A percentile compares a stretch with the other conserved stretches of the same genome.
Conservation (phyloP, 1,140 invertebrate genomes). For the Caenorhabditis tropicalis region DNA sequence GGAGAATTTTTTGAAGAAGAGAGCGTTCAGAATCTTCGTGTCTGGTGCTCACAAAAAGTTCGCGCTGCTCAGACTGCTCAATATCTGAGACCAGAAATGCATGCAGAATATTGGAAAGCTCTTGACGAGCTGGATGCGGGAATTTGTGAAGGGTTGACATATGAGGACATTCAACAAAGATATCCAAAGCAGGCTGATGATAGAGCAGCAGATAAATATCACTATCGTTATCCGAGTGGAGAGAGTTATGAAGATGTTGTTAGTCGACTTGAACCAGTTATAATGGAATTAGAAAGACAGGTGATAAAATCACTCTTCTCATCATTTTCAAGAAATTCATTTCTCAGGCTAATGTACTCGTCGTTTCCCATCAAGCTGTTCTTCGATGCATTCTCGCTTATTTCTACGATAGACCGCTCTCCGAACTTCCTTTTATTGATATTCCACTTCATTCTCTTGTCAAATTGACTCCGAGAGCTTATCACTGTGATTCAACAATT, state of each 20-base stretch:
- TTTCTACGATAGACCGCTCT: constrained; percentile 88
- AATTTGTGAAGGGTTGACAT: constrained; percentile 99
- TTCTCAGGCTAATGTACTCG: constrained; percentile 91
- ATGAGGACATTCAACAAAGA: constrained; percentile 89
- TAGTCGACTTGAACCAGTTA: constrained; percentile 91
- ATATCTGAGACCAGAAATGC: constrained; percentile 81
- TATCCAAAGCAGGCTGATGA: constrained; percentile 95
- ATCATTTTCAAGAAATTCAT: background rate
- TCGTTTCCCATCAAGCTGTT: constrained; percentile 97
- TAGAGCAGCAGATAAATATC: constrained; percentile 95
- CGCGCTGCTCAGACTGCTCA: constrained; percentile 93
- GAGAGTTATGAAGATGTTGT: constrained; percentile 94
- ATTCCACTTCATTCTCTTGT: constrained; percentile 95
- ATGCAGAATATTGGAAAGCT: constrained; percentile 94
- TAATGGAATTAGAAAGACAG: constrained; percentile 97
- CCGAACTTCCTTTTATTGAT: constrained; percentile 89
- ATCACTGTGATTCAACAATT: constrained; percentile 67
- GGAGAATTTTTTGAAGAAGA: constrained; percentile 80
- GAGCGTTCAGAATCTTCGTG: constrained; percentile 79
- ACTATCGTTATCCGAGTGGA: constrained; percentile 94
- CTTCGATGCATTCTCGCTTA: constrained; percentile 94
- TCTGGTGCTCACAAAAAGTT: constrained; percentile 96
- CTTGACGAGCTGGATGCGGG: constrained; percentile 99
- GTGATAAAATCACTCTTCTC: background rate
- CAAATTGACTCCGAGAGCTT: constrained; percentile 76